Base-by-base conservation (phyloP, 2,888 invertebrate genomes). In the Slavum lentiscoides region DNA sequence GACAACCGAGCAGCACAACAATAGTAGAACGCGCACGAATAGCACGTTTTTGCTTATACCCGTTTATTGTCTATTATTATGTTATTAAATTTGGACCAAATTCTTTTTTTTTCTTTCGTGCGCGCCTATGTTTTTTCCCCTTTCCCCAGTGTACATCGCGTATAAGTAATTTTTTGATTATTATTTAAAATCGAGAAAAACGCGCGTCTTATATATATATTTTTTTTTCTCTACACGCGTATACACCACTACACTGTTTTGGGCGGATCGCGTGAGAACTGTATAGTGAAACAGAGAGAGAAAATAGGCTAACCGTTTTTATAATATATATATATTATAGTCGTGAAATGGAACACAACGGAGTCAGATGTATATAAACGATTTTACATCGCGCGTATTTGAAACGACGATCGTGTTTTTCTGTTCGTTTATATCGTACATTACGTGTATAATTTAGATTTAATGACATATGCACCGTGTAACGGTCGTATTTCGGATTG, bases 391-490 rank as follows among this genome's bases (percentile, higher is more conserved):
- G 23, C 59, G 19, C 11, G 15, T 67, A n/a, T n/a, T n/a, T 43
- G 23, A 75, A 59, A 23, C 59, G 23, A 58, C 58, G 9, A 49
- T 49, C 49, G 49, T 49, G 8, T 49, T 49, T 11, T 49, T 13
- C 13, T 49, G 11, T 49, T 13, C 49, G 15, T 49, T 11, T 3
- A 49, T 49, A 13, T 49, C 49, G 37, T 64, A 53, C 53, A 66
- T 74, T 39, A 66, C 58, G 13, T 66, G 58, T 59, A n/a, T n/a
- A 59, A 68, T 68, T 59, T 68, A 59, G 13, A 37, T 76, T 68
- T 76, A 59, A 76, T 68, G 74, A 58, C 23, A 23, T 49, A 49
- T 49, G 15, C 3, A 15, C 11, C 66, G 30, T 58, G 9, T 53
- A 62, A 62, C 30, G 58, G 58, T n/a, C 0, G 49, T 58, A 49